These are phyloP conservation scores for Drosophila gaucha DNA, from an alignment of 2,888 invertebrate genomes.

Conservation along the genomic window DNA sequence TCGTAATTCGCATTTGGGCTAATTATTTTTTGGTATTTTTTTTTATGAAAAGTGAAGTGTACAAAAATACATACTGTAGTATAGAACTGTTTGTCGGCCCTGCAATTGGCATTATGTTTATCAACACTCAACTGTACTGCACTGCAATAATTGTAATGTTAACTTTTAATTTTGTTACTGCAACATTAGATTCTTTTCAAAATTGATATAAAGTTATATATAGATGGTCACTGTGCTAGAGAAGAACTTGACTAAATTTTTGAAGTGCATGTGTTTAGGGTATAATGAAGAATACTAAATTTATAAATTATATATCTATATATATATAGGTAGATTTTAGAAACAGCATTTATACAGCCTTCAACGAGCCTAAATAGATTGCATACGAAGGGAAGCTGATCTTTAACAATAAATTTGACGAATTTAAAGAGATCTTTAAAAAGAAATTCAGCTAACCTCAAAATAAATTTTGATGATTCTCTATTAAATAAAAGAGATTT, in stretches of 20 bases:
- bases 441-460: neutral
- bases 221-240: slow-evolving; percentile 36
- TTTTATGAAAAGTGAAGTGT: slow-evolving; percentile 62
- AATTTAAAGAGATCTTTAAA: neutral
- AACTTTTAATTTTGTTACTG: slow-evolving; percentile 68
- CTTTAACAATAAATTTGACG: neutral
- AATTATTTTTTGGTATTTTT: slow-evolving; percentile 25
- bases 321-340: slow-evolving; percentile 9
- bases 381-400: slow-evolving; percentile 11
- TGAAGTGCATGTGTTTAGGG: slow-evolving; percentile 1
- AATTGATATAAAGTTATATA: slow-evolving; percentile 21
- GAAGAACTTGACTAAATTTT: slow-evolving; percentile 30
- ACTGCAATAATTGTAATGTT: slow-evolving; percentile 82
- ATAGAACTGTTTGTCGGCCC: slow-evolving; percentile 63
- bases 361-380: slow-evolving; percentile 15
- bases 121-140: slow-evolving; percentile 74
- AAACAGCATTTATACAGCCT: slow-evolving; percentile 3
- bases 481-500: too few relatives aligned
- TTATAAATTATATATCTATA: neutral
- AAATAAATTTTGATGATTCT: too few relatives aligned
- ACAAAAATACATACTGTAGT: slow-evolving; percentile 78
- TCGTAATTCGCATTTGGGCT: slow-evolving; percentile 60
- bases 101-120: slow-evolving; percentile 66
- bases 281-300: slow-evolving; percentile 20
- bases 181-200: slow-evolving; percentile 42